A percentile compares a stretch with the other conserved stretches of the same genome.
Evolutionary conservation across 2,113 vertebrate species (phyloP).

Genomic region (Pogona vitticeps): DNA sequence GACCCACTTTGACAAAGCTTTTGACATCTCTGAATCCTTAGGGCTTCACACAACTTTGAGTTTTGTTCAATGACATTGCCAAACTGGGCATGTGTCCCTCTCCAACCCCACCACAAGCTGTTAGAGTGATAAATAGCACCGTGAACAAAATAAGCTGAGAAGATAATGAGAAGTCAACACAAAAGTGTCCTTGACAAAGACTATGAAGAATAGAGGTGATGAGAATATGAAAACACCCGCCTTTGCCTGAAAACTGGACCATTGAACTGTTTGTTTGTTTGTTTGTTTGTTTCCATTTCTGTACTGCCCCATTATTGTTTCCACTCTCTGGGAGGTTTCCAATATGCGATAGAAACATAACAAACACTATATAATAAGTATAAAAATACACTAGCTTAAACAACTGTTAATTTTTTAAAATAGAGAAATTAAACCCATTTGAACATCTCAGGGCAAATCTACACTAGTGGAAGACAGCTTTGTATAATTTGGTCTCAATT

Average conservation of each 20-base stretch:
- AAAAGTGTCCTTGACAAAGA: background rate
- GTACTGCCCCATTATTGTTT: too few relatives aligned
- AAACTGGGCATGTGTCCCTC: constrained; percentile 33
- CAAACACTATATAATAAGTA: too few relatives aligned
- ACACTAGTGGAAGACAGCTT: too few relatives aligned
- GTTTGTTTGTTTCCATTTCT: too few relatives aligned
- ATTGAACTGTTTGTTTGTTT: background rate
- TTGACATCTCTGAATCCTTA: constrained; percentile 54
- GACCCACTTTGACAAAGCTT: constrained; percentile 61
- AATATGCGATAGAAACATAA: too few relatives aligned
- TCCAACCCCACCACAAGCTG: constrained; percentile 21
- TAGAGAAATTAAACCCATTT: too few relatives aligned
- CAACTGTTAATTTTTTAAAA: too few relatives aligned
- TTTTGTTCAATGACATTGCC: constrained; percentile 52
- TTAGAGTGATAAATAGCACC: constrained; percentile 49
- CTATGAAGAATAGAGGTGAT: background rate
- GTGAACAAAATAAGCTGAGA: constrained; percentile 32
- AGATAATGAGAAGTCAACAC: constrained; percentile 14
- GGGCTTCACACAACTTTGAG: constrained; percentile 27
- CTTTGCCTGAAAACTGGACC: background rate
- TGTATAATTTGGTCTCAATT: too few relatives aligned
- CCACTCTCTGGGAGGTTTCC: too few relatives aligned
- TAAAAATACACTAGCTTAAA: too few relatives aligned
- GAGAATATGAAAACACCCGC: background rate
- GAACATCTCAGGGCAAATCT: too few relatives aligned